Conservation (phyloP, 2,888 invertebrate species). For the Scrobipalpa costella region DNA sequence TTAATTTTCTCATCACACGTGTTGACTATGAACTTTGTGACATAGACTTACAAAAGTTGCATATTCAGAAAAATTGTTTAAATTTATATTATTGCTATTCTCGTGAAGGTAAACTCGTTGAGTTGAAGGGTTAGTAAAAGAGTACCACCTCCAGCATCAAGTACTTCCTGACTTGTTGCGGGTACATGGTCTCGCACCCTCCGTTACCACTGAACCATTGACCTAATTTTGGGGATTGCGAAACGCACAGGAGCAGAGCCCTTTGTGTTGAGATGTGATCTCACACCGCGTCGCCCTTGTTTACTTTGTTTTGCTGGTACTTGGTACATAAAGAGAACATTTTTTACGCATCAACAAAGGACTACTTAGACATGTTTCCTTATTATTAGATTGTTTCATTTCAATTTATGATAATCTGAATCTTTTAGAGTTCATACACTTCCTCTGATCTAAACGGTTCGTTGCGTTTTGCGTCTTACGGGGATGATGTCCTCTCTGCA, state of each 20-base stretch:
- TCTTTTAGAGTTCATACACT: not conserved
- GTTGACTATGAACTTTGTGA: not conserved
- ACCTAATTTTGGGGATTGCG: slow-evolving; percentile 31
- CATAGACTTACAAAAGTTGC: too few species aligned
- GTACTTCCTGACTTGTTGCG: slow-evolving; percentile 5
- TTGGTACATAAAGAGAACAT: not conserved
- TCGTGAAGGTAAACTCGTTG: not conserved
- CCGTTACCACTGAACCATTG: slow-evolving; percentile 22
- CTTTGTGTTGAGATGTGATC: slow-evolving; percentile 21
- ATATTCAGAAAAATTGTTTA: too few species aligned
- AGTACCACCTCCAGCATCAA: not conserved
- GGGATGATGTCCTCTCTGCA: slow-evolving; percentile 16
- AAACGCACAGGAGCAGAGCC: slow-evolving; percentile 25
- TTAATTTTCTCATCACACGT: not conserved
- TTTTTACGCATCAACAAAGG: not conserved
- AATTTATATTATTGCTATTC: too few species aligned
- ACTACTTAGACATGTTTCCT: slow-evolving; percentile 19
- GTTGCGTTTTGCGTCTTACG: not conserved
- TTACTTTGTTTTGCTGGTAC: too few species aligned
- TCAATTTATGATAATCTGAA: not conserved
- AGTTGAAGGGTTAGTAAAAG: not conserved
- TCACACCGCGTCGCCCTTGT: slow-evolving; percentile 19
- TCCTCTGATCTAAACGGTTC: not conserved
- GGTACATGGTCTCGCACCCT: not conserved
- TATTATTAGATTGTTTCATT: too few species aligned